Evolutionary conservation across 2,888 invertebrate species (phyloP), one percentile per base, ranked within the genome.

Genomic region (Odontothrips loti): DNA sequence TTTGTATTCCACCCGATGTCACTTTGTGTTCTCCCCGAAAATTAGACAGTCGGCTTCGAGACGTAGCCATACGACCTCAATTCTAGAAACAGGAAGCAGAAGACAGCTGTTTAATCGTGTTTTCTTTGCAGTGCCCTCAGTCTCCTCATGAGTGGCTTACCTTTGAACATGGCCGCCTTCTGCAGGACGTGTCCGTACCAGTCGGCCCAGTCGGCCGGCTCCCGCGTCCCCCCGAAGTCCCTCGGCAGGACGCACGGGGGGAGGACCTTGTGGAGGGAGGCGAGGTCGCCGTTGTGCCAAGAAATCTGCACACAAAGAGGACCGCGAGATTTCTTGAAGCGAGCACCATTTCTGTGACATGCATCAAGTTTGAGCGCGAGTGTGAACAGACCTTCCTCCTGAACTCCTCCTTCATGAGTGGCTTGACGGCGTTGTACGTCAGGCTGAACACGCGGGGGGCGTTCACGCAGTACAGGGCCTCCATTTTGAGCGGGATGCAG

Each of bases 381-480:
- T n/a, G n/a, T n/a, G n/a, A n/a, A n/a, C n/a, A n/a, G n/a, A 85
- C 85, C 83, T 85, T 84, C 58, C 81, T 83, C 29, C 82, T 80
- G 20, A 85, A 83, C 68, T 84, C 84, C 63, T 85, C 85, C 51
- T 83, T 83, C 82, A 85, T 83, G 80, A 85, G 85, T n/a, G 85
- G 85, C 51, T 84, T 85, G 78, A 85, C 58, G 17, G 89, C 84
- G 20, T 87, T 84, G 83, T 88, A 88, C 27, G 88, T 85, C 81
- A 87, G 85, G 81, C 88, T 87, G 84, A 89, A 89, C 83, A 88
- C 88, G 82, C 88, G 87, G 15, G 89, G 88, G 83, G 88, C 88
- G 83, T 89, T 88, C 51, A 88, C 86, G 51, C 89, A 85, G 82
- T 89, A 88, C 84, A 88, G 87, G 81, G 87, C 88, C 85, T 88